These are phyloP conservation scores for Propsilocerus akamusi DNA, from an alignment of 1,140 invertebrate genomes.

Conservation along the genomic window DNA sequence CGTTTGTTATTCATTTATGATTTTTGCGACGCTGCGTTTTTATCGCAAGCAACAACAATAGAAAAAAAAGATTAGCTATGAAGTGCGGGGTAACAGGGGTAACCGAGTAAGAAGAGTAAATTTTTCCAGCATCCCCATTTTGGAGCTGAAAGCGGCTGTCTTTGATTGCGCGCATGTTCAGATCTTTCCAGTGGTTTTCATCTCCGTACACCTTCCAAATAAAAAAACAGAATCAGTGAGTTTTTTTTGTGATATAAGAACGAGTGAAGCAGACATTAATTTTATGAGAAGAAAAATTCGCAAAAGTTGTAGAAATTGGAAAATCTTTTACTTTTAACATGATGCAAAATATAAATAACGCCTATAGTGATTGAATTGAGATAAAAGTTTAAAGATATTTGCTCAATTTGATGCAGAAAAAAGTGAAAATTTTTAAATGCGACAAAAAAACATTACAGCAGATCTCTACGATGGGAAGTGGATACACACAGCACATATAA, in stretches of 20 bases:
- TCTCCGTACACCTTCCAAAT: slow-evolving; percentile 4
- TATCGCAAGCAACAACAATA: too few relatives aligned
- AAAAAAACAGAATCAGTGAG: not conserved
- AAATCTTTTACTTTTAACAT: not conserved
- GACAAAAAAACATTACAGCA: too few relatives aligned
- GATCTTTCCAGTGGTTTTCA: not conserved
- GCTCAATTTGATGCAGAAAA: too few relatives aligned
- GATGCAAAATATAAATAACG: not conserved
- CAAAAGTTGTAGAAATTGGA: not conserved
- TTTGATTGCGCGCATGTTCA: not conserved
- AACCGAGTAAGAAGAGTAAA: not conserved
- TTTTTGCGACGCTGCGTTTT: too few relatives aligned
- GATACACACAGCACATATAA: too few relatives aligned
- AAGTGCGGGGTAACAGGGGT: not conserved
- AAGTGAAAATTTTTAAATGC: too few relatives aligned
- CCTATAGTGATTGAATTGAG: not conserved
- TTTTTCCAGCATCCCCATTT: not conserved
- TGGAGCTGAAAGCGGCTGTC: too few relatives aligned
- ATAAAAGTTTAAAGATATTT: not conserved
- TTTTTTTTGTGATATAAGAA: not conserved
- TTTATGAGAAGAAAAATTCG: not conserved
- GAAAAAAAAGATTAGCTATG: too few relatives aligned
- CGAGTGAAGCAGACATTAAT: not conserved
- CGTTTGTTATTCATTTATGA: too few relatives aligned
- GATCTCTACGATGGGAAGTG: too few relatives aligned